Conservation (phyloP, 2,888 invertebrate species). For the Microplitis deprimator region DNA sequence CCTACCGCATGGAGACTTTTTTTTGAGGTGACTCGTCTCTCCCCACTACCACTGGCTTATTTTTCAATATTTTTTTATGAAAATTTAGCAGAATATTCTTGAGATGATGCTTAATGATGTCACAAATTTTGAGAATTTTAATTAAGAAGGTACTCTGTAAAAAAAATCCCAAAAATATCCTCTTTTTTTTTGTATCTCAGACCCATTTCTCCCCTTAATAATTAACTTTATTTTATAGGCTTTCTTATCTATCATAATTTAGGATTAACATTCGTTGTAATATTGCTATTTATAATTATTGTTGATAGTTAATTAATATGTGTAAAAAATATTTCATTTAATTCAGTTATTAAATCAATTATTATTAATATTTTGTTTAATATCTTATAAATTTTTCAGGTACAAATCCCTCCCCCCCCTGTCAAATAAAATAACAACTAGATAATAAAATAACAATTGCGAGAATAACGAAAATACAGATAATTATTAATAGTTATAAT, state of each 20-base stretch:
- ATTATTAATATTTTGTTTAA: background rate
- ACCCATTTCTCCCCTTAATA: background rate
- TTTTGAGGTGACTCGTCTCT: no score
- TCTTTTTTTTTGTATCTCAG: no score
- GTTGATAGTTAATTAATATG: background rate
- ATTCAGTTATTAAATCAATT: background rate
- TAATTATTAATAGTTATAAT: background rate
- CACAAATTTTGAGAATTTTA: no score
- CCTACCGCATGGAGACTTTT: no score
- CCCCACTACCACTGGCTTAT: no score
- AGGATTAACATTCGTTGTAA: background rate
- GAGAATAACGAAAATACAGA: background rate
- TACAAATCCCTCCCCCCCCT: background rate
- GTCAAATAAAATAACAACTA: background rate
- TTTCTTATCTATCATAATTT: background rate
- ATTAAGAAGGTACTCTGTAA: no score
- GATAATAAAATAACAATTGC: background rate
- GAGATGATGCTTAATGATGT: no score
- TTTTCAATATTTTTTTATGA: no score
- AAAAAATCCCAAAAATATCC: no score
- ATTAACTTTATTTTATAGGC: background rate
- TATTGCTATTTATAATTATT: background rate
- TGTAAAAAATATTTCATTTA: background rate
- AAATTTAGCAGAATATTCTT: no score
- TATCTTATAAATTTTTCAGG: conserved; percentile 4